Conservation (phyloP, 2,888 invertebrate species). For the Liopterus haemorrhoidalis region DNA sequence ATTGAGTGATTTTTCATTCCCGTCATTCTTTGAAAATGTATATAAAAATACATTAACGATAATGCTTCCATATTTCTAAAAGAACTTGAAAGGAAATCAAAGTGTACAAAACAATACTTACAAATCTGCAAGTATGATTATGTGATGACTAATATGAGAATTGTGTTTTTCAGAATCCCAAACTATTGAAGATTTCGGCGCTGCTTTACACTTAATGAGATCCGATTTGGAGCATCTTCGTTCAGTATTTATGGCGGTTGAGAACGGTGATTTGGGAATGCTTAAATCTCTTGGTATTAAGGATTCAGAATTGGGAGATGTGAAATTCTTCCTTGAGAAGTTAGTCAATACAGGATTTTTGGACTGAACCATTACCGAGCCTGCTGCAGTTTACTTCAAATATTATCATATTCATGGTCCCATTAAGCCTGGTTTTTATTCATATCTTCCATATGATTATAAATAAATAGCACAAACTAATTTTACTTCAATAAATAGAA, state of each 20-base stretch:
- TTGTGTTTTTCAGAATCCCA: slow-evolving; percentile 73
- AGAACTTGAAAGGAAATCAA: too few relatives aligned
- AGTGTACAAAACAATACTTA: too few relatives aligned
- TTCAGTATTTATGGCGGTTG: slow-evolving; percentile 92
- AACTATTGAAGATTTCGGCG: slow-evolving; percentile 90
- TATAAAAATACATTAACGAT: too few relatives aligned
- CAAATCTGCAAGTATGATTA: too few relatives aligned
- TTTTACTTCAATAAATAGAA: background rate
- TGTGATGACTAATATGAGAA: too few relatives aligned
- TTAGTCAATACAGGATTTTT: slow-evolving; percentile 92
- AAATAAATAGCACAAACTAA: background rate
- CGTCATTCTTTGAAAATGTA: too few relatives aligned
- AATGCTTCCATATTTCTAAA: too few relatives aligned
- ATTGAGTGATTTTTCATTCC: too few relatives aligned
- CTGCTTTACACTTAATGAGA: slow-evolving; percentile 77
- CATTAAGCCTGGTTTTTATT: slow-evolving; percentile 67
- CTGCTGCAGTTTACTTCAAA: slow-evolving; percentile 66
- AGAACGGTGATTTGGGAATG: slow-evolving; percentile 91
- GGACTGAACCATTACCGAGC: slow-evolving; percentile 77
- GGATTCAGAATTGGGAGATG: slow-evolving; percentile 90
- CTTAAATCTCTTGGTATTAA: slow-evolving; percentile 90
- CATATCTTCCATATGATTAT: slow-evolving; percentile 56
- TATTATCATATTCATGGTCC: slow-evolving; percentile 58
- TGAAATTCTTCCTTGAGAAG: slow-evolving; percentile 93
- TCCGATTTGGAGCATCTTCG: slow-evolving; percentile 88